Base-by-base conservation (phyloP, 2,888 invertebrate genomes). In the Lithophane ornitopus region DNA sequence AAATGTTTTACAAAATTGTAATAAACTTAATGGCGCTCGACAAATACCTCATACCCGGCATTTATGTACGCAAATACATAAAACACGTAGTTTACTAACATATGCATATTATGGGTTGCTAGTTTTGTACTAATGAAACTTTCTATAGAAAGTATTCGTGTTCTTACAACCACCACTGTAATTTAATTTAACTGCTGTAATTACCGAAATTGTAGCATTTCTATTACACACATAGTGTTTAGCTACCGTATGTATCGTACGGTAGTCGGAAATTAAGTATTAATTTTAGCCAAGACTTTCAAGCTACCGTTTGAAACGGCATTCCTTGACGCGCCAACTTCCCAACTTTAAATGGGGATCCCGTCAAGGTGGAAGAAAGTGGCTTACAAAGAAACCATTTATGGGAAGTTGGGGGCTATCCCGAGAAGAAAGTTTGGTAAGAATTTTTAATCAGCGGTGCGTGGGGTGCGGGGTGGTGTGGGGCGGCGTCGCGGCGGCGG, bases 371-470 rank as follows among this genome's bases (percentile, higher is more conserved):
- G 79, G 85, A 81, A 86, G 87, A 88, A 87, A 90, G 85, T 89
- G 88, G 88, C 89, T 87, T 87, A 89, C 89, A 87, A 89, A 89
- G 88, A 85, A 86, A 92, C 84, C 91, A 88, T 91, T 92, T 91
- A 90, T 88, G 89, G 87, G 85, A 90, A 90, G 89, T 90, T 89
- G 87, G 81, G 90, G 92, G 92, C 91, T 92, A 91, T 93, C 93
- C 92, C 91, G 89, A 88, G 87, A 89, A 85, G 85, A 90, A 92
- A 93, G 94, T 95, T 95, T 93, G 90, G 88, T 90, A 94, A 95
- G 96, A 95, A 95, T 95, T 93, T 94, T 94, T 94, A 95, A 95
- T 94, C 92, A 95, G 94, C 91, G 87, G 85, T 84, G 86, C 74
- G 87, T 76, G 82, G 75, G 80, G 78, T 76, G 84, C 73, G 78